Percentiles rank a stretch among this genome's conserved stretches.
These are phyloP conservation scores for Dryoscopus gambensis DNA, from an alignment of 2,113 vertebrate species.

Conservation along the genomic window DNA sequence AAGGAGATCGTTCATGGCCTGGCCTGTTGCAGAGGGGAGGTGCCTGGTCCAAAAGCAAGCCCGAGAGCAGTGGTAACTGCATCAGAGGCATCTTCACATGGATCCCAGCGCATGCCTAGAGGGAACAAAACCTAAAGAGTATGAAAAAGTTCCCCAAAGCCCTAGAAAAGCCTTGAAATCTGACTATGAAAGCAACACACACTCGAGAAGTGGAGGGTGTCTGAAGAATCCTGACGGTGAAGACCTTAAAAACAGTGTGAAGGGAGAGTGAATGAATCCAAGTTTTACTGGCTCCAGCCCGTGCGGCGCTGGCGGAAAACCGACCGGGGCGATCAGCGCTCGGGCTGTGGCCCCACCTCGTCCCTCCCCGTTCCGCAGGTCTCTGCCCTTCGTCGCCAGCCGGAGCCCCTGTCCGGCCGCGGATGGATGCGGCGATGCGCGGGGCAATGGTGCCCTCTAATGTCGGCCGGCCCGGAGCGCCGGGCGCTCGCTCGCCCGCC, in stretches of 20 bases:
- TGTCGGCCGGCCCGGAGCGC: neutral
- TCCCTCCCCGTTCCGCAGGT: neutral
- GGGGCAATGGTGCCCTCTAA: slow-evolving; percentile 60
- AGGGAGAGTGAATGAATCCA: neutral
- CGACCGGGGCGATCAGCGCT: neutral
- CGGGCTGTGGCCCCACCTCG: neutral
- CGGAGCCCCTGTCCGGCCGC: neutral
- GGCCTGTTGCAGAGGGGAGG: neutral
- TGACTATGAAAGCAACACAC: neutral
- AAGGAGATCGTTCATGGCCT: neutral
- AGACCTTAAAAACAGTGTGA: neutral
- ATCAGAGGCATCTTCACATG: neutral
- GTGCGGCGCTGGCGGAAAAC: neutral
- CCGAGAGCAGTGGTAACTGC: neutral
- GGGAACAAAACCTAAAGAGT: neutral
- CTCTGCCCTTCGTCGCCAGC: neutral
- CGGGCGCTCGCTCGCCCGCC: neutral
- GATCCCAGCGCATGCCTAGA: neutral
- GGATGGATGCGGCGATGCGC: neutral
- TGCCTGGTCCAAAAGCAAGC: neutral
- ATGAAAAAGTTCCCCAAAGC: neutral
- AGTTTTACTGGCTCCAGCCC: neutral
- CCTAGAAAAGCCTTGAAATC: neutral
- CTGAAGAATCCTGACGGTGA: neutral
- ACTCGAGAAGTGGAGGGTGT: neutral